Percentiles rank a stretch among this genome's conserved stretches.
These are phyloP conservation scores for Cyprinella venusta DNA, from an alignment of 2,797 vertebrate species.

Conservation along the genomic window DNA sequence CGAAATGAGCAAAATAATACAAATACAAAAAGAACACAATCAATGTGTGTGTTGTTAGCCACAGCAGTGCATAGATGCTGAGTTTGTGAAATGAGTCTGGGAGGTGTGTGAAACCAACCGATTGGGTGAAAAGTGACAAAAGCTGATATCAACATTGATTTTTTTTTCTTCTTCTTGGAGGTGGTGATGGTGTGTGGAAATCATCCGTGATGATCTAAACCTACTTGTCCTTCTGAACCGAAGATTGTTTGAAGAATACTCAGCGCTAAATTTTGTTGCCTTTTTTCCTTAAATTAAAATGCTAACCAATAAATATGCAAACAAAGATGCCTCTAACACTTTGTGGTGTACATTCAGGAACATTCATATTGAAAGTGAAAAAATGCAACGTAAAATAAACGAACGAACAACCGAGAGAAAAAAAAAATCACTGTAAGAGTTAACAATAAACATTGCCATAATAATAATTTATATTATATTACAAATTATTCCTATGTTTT, in stretches of 20 bases:
- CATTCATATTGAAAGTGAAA: slow-evolving; percentile 92
- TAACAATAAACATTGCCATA: slow-evolving; percentile 72
- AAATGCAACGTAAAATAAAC: slow-evolving; percentile 78
- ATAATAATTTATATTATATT: slow-evolving; percentile 79
- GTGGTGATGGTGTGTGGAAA: slow-evolving; percentile 45
- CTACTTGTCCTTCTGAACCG: slow-evolving; percentile 48
- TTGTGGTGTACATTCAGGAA: slow-evolving; percentile 96
- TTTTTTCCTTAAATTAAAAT: slow-evolving; percentile 58
- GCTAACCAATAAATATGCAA: slow-evolving; percentile 70
- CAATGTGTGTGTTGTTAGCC: slow-evolving; percentile 71
- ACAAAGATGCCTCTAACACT: slow-evolving; percentile 78
- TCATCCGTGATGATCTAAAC: slow-evolving; percentile 42
- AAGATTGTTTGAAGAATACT: slow-evolving; percentile 49
- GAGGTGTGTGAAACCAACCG: slow-evolving; percentile 24
- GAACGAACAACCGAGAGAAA: slow-evolving; percentile 81
- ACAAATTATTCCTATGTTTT: slow-evolving; percentile 83
- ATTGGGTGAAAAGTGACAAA: slow-evolving; percentile 36
- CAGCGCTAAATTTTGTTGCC: slow-evolving; percentile 54
- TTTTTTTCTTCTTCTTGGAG: slow-evolving; percentile 34
- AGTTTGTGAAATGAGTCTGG: slow-evolving; percentile 76
- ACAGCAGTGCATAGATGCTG: slow-evolving; percentile 84
- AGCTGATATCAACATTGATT: slow-evolving; percentile 23
- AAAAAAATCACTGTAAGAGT: slow-evolving; percentile 76
- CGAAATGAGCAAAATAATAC: slow-evolving; percentile 55
- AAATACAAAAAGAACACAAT: slow-evolving; percentile 50